Evolutionary conservation across 2,888 invertebrate genomes (phyloP), one percentile per base, ranked within the genome.

Genomic region (Tenthredo distinguenda): DNA sequence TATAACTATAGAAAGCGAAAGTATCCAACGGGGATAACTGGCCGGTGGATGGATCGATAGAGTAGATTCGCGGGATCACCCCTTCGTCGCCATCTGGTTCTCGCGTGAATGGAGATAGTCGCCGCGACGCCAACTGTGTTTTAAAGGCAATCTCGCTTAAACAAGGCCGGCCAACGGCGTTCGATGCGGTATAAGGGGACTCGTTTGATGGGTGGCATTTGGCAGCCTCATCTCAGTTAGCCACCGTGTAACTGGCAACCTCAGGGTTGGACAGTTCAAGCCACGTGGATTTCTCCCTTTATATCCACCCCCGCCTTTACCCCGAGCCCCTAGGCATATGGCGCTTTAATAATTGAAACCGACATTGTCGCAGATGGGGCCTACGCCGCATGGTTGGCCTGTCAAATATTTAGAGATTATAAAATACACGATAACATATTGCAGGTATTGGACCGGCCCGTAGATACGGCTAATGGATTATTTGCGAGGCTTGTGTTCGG

Each of bases 361-460:
- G 90, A 91, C 91, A 89, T 87, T 84, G 88, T 87, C 90, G 88
- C 91, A 90, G 91, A 91, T 91, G 90, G 88, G 89, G 84, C 85
- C 86, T 85, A 86, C 84, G 88, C 87, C 88, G 87, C 87, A 88
- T 87, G 86, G 86, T 88, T 86, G 87, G 87, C 87, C 88, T 88
- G 90, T 91, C 90, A 91, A 91, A 91, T 91, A 91, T 91, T 91
- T 91, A 90, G 89, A 91, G 91, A 91, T 91, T 91, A 91, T 88
- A 88, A 90, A 89, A 87, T 84, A 71, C 21, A 68, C 84, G 86
- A 87, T 87, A 86, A 74, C 84, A 68, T 58, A 65, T 74, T 85
- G 84, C 26, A 43, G 40, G 72, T 83, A 40, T 76, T 31, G 72
- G 62, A 50, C 26, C 81, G 62, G 43, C 21, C 34, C 18, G 31